These are phyloP conservation scores for Eurytoma californica DNA, from an alignment of 2,888 invertebrate genomes.

Conservation along the genomic window DNA sequence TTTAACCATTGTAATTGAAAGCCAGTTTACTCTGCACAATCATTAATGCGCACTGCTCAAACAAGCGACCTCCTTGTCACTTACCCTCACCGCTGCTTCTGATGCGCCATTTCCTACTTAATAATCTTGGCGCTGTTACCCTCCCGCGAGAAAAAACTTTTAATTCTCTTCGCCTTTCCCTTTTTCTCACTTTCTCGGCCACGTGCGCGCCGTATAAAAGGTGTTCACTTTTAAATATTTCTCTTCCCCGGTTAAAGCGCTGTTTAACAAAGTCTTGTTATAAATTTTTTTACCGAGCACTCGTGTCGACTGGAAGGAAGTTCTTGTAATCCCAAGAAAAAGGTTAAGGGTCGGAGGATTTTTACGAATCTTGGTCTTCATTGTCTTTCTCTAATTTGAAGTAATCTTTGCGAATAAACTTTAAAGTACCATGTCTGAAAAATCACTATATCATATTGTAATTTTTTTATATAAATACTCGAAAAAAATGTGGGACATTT, in stretches of 20 bases:
- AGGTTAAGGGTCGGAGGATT: too few species aligned
- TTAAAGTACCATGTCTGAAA: too few species aligned
- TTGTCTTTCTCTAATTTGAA: too few species aligned
- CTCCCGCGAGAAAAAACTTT: constrained; percentile 24
- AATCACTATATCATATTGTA: too few species aligned
- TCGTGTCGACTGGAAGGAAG: not conserved
- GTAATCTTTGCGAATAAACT: too few species aligned
- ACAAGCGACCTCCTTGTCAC: constrained; percentile 59
- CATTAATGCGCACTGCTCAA: constrained; percentile 65
- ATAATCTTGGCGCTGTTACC: constrained; percentile 42
- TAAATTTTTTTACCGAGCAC: not conserved
- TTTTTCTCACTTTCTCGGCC: constrained; percentile 20
- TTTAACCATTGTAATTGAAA: constrained; percentile 52
- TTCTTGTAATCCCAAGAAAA: too few species aligned
- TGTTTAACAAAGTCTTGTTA: constrained; percentile 12
- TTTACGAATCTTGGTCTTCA: too few species aligned
- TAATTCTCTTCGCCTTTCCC: constrained; percentile 27
- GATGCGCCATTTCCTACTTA: constrained; percentile 37
- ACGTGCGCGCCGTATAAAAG: not conserved
- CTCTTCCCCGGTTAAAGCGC: not conserved
- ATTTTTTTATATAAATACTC: too few species aligned
- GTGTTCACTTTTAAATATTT: not conserved
- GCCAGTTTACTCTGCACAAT: constrained; percentile 64
- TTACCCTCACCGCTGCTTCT: constrained; percentile 54
- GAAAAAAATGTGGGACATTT: too few species aligned